Conservation (phyloP, 2,113 vertebrate species). For the Aegithalos caudatus region DNA sequence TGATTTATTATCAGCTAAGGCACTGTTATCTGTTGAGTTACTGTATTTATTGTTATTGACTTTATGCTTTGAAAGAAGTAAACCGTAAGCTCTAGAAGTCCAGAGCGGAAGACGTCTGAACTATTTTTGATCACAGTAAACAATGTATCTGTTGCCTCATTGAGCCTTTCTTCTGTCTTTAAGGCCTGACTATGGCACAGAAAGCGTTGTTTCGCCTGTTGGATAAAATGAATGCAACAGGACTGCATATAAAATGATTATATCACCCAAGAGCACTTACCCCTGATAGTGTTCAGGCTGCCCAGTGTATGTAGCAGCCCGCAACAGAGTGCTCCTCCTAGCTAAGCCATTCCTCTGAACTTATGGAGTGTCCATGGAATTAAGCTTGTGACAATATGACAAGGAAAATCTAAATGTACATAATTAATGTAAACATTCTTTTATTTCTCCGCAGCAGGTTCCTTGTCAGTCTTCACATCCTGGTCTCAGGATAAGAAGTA, state of each 20-base stretch:
- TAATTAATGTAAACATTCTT: background rate
- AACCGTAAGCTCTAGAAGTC: background rate
- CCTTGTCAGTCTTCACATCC: background rate
- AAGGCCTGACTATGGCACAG: background rate
- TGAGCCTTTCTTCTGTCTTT: background rate
- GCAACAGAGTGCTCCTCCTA: background rate
- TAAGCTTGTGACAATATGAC: background rate
- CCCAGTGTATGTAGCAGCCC: background rate
- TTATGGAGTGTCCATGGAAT: background rate
- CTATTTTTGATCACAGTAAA: background rate
- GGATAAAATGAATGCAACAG: background rate
- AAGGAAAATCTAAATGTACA: background rate
- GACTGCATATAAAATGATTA: background rate
- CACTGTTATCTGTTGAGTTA: background rate
- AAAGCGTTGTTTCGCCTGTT: background rate
- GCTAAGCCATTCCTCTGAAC: background rate
- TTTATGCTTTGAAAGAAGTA: background rate
- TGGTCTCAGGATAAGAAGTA: background rate
- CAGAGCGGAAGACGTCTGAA: background rate
- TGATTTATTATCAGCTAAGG: conserved; percentile 2
- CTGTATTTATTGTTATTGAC: conserved; percentile 8
- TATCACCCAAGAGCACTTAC: background rate
- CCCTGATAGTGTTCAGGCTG: background rate
- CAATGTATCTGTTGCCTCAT: background rate
- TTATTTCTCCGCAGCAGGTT: background rate